phyloP scores from a whole-genome alignment of 2,113 vertebrate genomes.

The Sardina pilchardus region DNA sequence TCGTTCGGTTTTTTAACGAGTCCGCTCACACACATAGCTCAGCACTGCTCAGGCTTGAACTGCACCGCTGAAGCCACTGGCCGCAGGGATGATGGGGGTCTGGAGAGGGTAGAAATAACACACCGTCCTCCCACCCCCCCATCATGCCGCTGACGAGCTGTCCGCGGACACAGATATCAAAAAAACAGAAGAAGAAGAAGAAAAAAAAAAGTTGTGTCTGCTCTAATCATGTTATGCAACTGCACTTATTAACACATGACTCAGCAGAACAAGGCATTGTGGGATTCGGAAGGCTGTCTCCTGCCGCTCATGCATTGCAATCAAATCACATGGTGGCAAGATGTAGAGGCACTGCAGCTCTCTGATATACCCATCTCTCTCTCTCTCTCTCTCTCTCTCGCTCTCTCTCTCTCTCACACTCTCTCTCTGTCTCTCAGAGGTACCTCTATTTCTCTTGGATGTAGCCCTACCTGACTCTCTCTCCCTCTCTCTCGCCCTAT shows the following conservation, averaged over 20 bases:
- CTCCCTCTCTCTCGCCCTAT: not conserved
- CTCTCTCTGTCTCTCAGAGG: not conserved
- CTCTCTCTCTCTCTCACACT: not conserved
- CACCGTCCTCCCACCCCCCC: not conserved
- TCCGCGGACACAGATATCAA: not conserved
- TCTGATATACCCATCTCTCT: slow-evolving; percentile 4
- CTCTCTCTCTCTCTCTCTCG: not conserved
- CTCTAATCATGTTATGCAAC: slow-evolving; percentile 66
- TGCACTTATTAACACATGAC: slow-evolving; percentile 61
- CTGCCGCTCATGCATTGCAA: slow-evolving; percentile 20
- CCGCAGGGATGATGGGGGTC: not conserved
- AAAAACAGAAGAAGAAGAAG: not conserved
- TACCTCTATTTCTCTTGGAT: not conserved
- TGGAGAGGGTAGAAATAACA: not conserved
- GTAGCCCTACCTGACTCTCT: not conserved
- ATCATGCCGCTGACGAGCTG: not conserved
- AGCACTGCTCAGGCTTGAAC: slow-evolving; percentile 1
- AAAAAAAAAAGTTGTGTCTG: slow-evolving; percentile 32
- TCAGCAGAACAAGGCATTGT: slow-evolving; percentile 59
- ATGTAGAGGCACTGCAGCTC: slow-evolving; percentile 26
- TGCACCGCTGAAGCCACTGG: not conserved
- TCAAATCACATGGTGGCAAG: slow-evolving; percentile 34
- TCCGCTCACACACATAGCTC: slow-evolving; percentile 9
- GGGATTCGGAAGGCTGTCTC: slow-evolving; percentile 27
- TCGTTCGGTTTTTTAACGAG: not conserved